A percentile compares a stretch with the other conserved stretches of the same genome.
These are phyloP conservation scores for Euzophera pinguis DNA, from an alignment of 2,888 invertebrate species.

Conservation along the genomic window DNA sequence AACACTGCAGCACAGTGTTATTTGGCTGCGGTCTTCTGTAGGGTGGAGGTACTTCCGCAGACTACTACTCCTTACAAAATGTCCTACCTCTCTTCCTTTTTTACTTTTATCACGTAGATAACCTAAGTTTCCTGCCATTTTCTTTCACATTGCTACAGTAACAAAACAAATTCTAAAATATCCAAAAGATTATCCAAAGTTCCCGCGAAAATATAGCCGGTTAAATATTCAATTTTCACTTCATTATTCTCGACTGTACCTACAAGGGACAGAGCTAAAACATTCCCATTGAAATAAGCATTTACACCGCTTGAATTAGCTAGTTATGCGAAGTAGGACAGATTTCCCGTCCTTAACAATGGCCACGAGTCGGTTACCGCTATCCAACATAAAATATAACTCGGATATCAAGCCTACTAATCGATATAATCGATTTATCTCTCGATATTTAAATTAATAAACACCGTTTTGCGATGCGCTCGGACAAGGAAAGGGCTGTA, in stretches of 20 bases:
- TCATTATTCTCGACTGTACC: background rate
- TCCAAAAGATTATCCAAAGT: background rate
- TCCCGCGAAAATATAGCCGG: background rate
- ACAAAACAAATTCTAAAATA: background rate
- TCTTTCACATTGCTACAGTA: no score
- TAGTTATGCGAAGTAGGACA: constrained; percentile 10
- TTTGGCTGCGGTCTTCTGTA: no score
- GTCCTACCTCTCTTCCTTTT: no score
- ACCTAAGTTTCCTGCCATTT: no score
- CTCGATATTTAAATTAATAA: constrained; percentile 40
- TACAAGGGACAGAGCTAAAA: background rate
- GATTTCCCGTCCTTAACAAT: constrained; percentile 13
- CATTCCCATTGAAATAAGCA: constrained; percentile 7
- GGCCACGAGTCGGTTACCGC: constrained; percentile 8
- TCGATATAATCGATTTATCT: constrained; percentile 21
- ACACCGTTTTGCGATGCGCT: constrained; percentile 29
- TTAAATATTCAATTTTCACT: background rate
- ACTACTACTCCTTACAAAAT: no score
- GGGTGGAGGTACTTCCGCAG: no score
- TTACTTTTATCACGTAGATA: no score
- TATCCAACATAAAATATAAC: constrained; percentile 11
- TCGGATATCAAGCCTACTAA: constrained; percentile 17
- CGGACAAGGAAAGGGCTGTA: constrained; percentile 57
- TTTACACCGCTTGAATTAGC: constrained; percentile 12
- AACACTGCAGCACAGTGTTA: no score